phyloP scores from a whole-genome alignment of 2,113 vertebrate genomes.

The Ammodytes marinus region DNA sequence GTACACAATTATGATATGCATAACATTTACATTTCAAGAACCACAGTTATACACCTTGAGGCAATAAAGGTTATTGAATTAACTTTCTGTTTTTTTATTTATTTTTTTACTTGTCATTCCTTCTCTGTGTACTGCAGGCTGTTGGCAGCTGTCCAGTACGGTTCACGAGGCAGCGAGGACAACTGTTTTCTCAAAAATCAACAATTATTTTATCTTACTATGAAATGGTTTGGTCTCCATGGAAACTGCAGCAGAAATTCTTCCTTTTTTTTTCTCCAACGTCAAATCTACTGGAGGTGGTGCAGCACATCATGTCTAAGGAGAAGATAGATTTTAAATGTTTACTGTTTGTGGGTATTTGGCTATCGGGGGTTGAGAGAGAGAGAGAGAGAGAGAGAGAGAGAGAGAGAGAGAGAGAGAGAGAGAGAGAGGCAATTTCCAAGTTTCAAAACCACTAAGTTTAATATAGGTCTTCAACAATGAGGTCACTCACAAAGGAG shows the following conservation, averaged over 20 bases:
- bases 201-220: slow-evolving; percentile 71
- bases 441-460: slow-evolving; percentile 27
- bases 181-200: slow-evolving; percentile 56
- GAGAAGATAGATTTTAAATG: slow-evolving; percentile 29
- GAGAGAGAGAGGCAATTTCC: neutral
- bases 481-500: neutral
- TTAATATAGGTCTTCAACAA: neutral
- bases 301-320: slow-evolving; percentile 56
- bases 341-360: slow-evolving; percentile 21
- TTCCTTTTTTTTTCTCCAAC: slow-evolving; percentile 19
- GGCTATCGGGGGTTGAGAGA: slow-evolving; percentile 7
- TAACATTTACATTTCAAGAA: slow-evolving; percentile 29
- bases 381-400: neutral
- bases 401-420: neutral
- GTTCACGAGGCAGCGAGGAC: slow-evolving; percentile 45
- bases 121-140: slow-evolving; percentile 6
- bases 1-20: slow-evolving; percentile 1
- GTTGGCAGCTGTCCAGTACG: slow-evolving; percentile 45
- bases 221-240: slow-evolving; percentile 77
- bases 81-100: neutral
- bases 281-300: slow-evolving; percentile 57
- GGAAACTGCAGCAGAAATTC: slow-evolving; percentile 70
- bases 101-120: neutral
- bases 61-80: slow-evolving; percentile 13
- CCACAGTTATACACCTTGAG: neutral